phyloP scores from a whole-genome alignment of 1,140 invertebrate species.

The Psix sp. region DNA sequence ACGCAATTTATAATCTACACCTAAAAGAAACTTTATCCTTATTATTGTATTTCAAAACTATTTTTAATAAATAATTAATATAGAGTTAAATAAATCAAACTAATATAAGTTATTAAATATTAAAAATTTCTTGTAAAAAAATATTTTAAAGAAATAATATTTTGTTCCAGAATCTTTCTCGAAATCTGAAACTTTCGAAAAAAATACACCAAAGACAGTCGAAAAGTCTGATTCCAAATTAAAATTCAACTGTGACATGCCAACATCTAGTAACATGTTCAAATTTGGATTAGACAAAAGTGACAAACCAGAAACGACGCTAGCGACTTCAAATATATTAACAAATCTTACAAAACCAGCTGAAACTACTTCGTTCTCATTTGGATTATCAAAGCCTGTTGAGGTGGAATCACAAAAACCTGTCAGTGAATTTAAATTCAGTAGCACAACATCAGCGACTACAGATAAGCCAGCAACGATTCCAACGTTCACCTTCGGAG shows the following conservation, averaged over 20 bases:
- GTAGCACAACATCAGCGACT: conserved; percentile 3
- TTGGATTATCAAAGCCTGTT: conserved; percentile 63
- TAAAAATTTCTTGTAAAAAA: too few relatives aligned
- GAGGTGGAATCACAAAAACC: conserved; percentile 15
- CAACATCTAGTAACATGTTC: conserved; percentile 46
- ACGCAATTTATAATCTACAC: too few relatives aligned
- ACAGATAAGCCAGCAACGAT: conserved; percentile 16
- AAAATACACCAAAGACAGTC: conserved; percentile 21
- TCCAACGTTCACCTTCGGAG: conserved; percentile 71
- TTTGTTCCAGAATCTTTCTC: conserved; percentile 11
- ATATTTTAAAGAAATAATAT: too few relatives aligned
- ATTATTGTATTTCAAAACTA: too few relatives aligned
- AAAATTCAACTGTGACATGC: conserved; percentile 66
- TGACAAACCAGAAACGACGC: conserved; percentile 32
- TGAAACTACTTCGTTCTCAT: conserved; percentile 59
- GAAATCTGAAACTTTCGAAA: conserved; percentile 1
- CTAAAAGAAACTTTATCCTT: too few relatives aligned
- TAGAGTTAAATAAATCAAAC: too few relatives aligned
- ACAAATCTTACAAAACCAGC: conserved; percentile 21
- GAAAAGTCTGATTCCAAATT: conserved; percentile 56
- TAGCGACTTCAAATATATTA: conserved; percentile 49
- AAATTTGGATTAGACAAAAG: conserved; percentile 76
- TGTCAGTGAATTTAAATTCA: conserved; percentile 10
- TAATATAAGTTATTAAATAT: too few relatives aligned
- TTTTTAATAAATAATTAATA: too few relatives aligned